Percentiles rank a stretch among this genome's conserved stretches.
Evolutionary conservation across 2,113 vertebrate genomes (phyloP).

Genomic region (Gorsachius goisagi): DNA sequence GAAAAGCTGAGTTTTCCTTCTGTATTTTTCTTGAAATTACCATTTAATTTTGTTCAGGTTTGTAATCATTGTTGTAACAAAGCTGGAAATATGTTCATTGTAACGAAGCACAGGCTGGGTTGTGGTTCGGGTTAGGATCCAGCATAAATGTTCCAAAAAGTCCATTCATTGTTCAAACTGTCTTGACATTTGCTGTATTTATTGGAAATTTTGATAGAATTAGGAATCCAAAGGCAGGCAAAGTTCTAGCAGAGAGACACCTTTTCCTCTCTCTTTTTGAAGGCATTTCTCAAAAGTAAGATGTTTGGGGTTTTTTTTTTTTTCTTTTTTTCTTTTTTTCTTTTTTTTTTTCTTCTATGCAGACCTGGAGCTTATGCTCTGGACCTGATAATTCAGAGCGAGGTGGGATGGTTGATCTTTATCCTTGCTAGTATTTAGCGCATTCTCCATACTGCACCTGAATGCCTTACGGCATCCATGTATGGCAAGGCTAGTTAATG

Average conservation of each 20-base stretch:
- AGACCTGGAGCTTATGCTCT: background rate
- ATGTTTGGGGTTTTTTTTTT: too few species aligned
- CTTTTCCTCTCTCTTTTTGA: background rate
- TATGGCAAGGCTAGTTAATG: background rate
- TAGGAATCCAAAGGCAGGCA: background rate
- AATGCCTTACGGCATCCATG: background rate
- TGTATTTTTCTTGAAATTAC: background rate
- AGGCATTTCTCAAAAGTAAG: background rate
- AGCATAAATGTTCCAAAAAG: background rate
- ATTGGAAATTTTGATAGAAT: background rate
- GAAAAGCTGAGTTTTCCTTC: background rate
- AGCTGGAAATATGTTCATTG: background rate
- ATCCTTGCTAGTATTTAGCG: background rate
- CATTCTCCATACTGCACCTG: background rate
- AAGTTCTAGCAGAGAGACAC: background rate
- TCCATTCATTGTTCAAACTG: background rate
- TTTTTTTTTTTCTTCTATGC: too few species aligned
- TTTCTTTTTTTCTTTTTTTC: too few species aligned
- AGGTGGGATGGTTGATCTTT: background rate
- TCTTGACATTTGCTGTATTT: background rate
- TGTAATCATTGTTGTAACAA: background rate
- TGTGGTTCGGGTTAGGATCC: background rate
- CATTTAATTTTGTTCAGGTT: background rate
- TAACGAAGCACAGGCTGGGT: background rate
- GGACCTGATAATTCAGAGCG: background rate